Percentiles rank a stretch among this genome's conserved stretches.
phyloP scores from a whole-genome alignment of 1,140 invertebrate species.

The Drosophila ficusphila region DNA sequence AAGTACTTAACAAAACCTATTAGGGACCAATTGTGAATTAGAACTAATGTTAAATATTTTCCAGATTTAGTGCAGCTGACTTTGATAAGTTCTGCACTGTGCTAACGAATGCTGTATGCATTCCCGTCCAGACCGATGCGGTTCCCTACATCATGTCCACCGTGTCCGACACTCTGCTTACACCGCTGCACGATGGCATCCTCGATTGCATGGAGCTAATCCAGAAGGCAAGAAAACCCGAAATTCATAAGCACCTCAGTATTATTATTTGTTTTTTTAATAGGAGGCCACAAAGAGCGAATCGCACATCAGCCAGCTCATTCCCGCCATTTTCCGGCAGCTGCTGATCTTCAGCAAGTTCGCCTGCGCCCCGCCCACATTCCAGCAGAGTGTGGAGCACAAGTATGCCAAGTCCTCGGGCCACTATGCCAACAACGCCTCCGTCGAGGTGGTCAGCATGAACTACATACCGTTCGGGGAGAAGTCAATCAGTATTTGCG shows the following conservation, averaged over 20 bases:
- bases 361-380: conserved; percentile 89
- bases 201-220: conserved; percentile 92
- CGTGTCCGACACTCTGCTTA: conserved; percentile 90
- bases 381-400: conserved; percentile 85
- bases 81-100: conserved; percentile 92
- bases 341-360: conserved; percentile 90
- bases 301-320: conserved; percentile 88
- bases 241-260: fast-evolving
- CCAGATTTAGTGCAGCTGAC: conserved; percentile 89
- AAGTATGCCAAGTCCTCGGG: conserved; percentile 70
- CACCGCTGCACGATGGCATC: conserved; percentile 93
- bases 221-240: conserved; percentile 85
- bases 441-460: conserved; percentile 91
- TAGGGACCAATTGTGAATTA: no score
- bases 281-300: conserved; percentile 88
- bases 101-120: conserved; percentile 90
- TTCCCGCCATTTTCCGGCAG: conserved; percentile 92
- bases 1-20: no score
- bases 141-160: conserved; percentile 91
- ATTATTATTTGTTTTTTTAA: not conserved
- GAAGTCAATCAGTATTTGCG: conserved; percentile 91
- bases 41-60: not conserved
- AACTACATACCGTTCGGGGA: conserved; percentile 96
- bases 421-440: conserved; percentile 80
- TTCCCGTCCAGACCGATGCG: conserved; percentile 93